Evolutionary conservation across 2,888 invertebrate genomes (phyloP).

Genomic region (Zygothrica quintamaculata): DNA sequence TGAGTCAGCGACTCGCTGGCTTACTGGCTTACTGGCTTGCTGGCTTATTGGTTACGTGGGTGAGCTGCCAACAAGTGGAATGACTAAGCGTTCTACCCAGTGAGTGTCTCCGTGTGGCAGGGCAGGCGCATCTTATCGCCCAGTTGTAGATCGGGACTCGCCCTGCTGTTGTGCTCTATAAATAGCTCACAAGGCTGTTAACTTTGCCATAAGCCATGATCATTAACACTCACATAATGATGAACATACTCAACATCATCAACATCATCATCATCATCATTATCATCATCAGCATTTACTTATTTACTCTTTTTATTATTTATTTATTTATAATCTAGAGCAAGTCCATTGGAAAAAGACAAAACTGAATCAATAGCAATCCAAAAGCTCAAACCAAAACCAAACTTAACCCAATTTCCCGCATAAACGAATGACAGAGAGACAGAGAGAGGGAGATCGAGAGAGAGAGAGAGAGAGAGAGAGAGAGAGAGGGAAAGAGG

Average conservation of each 20-base stretch:
- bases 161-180: conserved; percentile 63
- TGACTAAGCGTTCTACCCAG: conserved; percentile 70
- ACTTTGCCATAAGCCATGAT: conserved; percentile 41
- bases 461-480: too few relatives aligned
- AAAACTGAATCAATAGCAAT: conserved; percentile 20
- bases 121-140: conserved; percentile 61
- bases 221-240: conserved; percentile 14
- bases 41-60: conserved; percentile 74
- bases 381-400: conserved; percentile 41
- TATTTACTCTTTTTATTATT: too few relatives aligned
- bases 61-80: conserved; percentile 77
- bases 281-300: conserved; percentile 21
- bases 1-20: conserved; percentile 54
- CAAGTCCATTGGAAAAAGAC: conserved; percentile 60
- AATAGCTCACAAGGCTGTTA: conserved; percentile 67
- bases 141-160: conserved; percentile 68
- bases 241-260: conserved; percentile 20
- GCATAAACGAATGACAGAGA: conserved; percentile 19
- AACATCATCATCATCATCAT: conserved; percentile 34
- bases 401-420: conserved; percentile 75
- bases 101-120: conserved; percentile 15
- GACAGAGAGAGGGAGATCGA: too few relatives aligned
- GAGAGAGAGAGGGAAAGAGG: too few relatives aligned
- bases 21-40: too few relatives aligned
- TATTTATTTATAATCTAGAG: conserved; percentile 54